Percentiles rank a stretch among this genome's conserved stretches.
Conservation (phyloP, 2,113 vertebrate species). For the Sinocyclocheilus maitianheensis region DNA sequence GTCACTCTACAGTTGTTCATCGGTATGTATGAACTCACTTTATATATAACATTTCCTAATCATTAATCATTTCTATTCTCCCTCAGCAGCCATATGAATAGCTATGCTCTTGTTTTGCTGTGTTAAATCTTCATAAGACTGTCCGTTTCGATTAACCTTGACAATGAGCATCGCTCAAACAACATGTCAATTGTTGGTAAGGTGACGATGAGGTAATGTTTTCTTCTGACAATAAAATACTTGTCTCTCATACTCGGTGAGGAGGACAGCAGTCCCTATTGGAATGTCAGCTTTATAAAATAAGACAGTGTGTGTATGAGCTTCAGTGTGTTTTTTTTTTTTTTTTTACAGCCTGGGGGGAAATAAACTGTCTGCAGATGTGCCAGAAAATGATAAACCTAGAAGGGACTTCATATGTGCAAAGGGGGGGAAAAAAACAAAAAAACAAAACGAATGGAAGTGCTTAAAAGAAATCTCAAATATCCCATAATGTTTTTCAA, state of each 20-base stretch:
- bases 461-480: constrained; percentile 5
- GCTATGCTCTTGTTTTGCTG: constrained; percentile 6
- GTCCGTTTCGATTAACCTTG: constrained; percentile 30
- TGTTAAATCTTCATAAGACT: constrained; percentile 19
- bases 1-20: background rate
- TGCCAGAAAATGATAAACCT: constrained; percentile 2
- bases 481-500: background rate
- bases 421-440: background rate
- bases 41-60: background rate
- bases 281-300: constrained; percentile 40
- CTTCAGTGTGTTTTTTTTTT: background rate
- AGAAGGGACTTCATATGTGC: constrained; percentile 12
- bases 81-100: background rate
- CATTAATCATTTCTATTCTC: constrained; percentile 4
- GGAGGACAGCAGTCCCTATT: constrained; percentile 25
- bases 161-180: constrained; percentile 33
- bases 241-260: constrained; percentile 9
- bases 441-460: background rate
- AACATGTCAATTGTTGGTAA: constrained; percentile 14
- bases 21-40: background rate
- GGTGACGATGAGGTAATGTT: constrained; percentile 27
- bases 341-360: constrained; percentile 29
- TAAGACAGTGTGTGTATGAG: constrained; percentile 12
- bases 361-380: constrained; percentile 28
- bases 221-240: constrained; percentile 36